A percentile compares a stretch with the other conserved stretches of the same genome.
Conservation (phyloP, 2,888 invertebrate genomes). For the Thereva unica region DNA sequence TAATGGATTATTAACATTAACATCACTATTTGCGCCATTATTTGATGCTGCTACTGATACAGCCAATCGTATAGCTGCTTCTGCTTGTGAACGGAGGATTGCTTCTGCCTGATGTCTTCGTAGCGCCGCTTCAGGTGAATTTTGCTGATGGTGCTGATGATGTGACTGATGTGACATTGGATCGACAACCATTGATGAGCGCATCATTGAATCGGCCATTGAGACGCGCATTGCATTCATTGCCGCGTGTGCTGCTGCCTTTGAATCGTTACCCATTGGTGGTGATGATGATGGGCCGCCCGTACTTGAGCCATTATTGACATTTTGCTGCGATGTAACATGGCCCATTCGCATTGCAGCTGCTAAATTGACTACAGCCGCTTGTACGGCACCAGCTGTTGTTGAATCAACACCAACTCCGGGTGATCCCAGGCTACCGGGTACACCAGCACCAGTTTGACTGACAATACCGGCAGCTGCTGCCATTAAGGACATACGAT, state of each 20-base stretch:
- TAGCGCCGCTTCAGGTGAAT: constrained; percentile 60
- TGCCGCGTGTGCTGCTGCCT: constrained; percentile 62
- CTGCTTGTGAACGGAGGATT: constrained; percentile 80
- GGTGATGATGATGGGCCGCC: constrained; percentile 51
- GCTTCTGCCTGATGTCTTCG: constrained; percentile 82
- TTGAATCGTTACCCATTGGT: constrained; percentile 57
- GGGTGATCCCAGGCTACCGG: constrained; percentile 56
- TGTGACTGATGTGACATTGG: constrained; percentile 54
- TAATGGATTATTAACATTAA: constrained; percentile 39
- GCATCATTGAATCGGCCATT: constrained; percentile 62
- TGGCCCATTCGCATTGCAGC: constrained; percentile 68
- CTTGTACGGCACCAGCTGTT: constrained; percentile 67
- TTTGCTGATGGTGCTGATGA: constrained; percentile 46
- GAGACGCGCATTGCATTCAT: constrained; percentile 67
- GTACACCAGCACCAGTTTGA: constrained; percentile 65
- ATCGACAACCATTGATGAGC: constrained; percentile 60
- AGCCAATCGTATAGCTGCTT: constrained; percentile 79
- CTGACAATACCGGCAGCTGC: constrained; percentile 68
- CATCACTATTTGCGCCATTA: constrained; percentile 42
- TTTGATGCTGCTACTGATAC: constrained; percentile 68
- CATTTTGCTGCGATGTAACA: constrained; percentile 44
- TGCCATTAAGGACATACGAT: constrained; percentile 73
- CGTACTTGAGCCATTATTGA: constrained; percentile 43
- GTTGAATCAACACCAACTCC: constrained; percentile 58
- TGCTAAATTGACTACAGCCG: constrained; percentile 75